Evolutionary conservation across 2,888 invertebrate species (phyloP).

Genomic region (Autographa pulchrina): DNA sequence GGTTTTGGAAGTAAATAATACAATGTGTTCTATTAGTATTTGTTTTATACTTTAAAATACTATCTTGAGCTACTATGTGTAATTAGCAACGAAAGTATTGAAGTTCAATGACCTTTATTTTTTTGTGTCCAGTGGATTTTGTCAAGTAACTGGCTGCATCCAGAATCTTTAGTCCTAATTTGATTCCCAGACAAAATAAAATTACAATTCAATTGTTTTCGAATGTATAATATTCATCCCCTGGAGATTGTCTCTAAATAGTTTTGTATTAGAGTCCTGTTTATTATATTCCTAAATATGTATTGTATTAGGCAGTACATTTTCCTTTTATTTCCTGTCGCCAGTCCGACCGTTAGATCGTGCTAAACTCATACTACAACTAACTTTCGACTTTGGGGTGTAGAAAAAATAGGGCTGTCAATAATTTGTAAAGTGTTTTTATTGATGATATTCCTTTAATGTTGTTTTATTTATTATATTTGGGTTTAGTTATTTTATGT

Average conservation of each 20-base stretch:
- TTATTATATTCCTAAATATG: conserved; percentile 31
- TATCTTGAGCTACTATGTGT: too few relatives aligned
- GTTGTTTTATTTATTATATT: too few relatives aligned
- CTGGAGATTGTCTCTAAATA: conserved; percentile 49
- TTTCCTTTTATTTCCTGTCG: conserved; percentile 65
- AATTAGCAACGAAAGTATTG: too few relatives aligned
- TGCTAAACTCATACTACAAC: conserved; percentile 68
- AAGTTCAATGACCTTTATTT: too few relatives aligned
- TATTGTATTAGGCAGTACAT: conserved; percentile 58
- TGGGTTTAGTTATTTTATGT: too few relatives aligned
- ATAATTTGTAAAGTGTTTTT: conserved; percentile 1
- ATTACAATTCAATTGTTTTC: conserved; percentile 53
- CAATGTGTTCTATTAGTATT: too few relatives aligned
- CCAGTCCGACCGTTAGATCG: conserved; percentile 65
- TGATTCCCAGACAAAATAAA: conserved; percentile 24
- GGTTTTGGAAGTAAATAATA: too few relatives aligned
- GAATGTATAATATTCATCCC: conserved; percentile 41
- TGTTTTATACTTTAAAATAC: too few relatives aligned
- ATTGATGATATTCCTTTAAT: not conserved
- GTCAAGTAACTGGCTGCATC: not conserved
- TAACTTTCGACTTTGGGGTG: conserved; percentile 71
- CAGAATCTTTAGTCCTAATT: not conserved
- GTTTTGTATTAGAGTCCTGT: conserved; percentile 40
- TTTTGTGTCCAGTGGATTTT: too few relatives aligned
- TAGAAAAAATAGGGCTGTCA: conserved; percentile 75